These are phyloP conservation scores for Carposina sasakii DNA, from an alignment of 1,140 invertebrate species.

Conservation along the genomic window DNA sequence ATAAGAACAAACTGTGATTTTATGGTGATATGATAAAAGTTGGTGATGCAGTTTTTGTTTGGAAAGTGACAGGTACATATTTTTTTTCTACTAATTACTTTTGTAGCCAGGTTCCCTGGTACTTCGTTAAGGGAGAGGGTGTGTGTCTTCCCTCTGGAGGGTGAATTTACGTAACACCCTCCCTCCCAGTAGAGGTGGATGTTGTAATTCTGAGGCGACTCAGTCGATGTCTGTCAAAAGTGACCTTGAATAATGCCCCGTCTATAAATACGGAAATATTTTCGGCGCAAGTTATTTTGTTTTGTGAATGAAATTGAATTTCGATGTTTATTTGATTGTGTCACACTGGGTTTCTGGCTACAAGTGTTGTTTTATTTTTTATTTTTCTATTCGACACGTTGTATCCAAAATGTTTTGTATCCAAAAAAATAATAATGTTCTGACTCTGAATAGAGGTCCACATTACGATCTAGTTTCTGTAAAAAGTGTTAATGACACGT, in stretches of 20 bases:
- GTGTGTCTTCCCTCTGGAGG: conserved; percentile 18
- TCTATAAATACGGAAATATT: conserved; percentile 69
- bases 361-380: conserved; percentile 7
- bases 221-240: conserved; percentile 49
- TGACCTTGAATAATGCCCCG: conserved; percentile 58
- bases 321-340: conserved; percentile 19
- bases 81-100: conserved; percentile 41
- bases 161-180: conserved; percentile 54
- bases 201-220: conserved; percentile 43
- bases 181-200: conserved; percentile 37
- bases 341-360: too few relatives aligned
- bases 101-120: conserved; percentile 26
- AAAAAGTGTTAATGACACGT: too few relatives aligned
- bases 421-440: too few relatives aligned
- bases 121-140: conserved; percentile 18
- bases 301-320: too few relatives aligned
- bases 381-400: conserved; percentile 5
- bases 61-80: conserved; percentile 55
- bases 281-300: conserved; percentile 39
- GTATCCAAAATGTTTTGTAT: conserved; percentile 29
- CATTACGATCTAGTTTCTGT: too few relatives aligned
- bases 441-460: too few relatives aligned
- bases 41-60: conserved; percentile 56
- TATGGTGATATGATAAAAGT: conserved; percentile 61
- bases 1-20: conserved; percentile 71